Base-by-base conservation (phyloP, 2,113 vertebrate genomes). In the Platichthys flesus region DNA sequence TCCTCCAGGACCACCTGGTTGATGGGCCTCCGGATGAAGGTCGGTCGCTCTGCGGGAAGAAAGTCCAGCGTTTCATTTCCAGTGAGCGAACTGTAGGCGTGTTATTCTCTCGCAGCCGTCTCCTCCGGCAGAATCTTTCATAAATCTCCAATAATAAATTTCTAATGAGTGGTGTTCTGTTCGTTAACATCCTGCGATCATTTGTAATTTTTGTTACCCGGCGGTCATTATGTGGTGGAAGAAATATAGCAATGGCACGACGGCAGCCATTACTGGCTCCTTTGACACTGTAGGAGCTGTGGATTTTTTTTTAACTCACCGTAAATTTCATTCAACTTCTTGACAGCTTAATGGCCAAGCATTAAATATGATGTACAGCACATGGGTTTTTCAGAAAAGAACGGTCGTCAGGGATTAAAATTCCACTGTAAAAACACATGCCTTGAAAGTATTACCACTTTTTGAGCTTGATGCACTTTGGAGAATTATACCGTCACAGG, bases 1-100 rank as follows among this genome's bases (percentile, higher is more conserved):
- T 99, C 97, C 78, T 99, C 98, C 90, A 99, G 92, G 67, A 99
- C 95, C 91, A 99, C 97, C 91, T 99, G 98, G 94, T 99, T 99
- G 88, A 99, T 98, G 26, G 98, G 98, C 83, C 97, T 93, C 79
- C 96, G 95, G 86, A 97, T 94, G 93, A 99, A 99, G 18, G 96
- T 96, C 55, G 98, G 98, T 69, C 98, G 95, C 89, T 99, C 98
- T 99, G 93, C 67, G 84, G 84, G 81, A 66, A 58, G 45, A 8
- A 78, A 69, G 62, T 10, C 26, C 15, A 71, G 14, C 2, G 35
- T 47, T 7, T 14, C 18, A 56, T 3, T 67, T 51, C 57, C 47
- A 51, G 49, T 47, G 57, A 23, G 40, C 9, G 13, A 1, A 64
- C 20, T 67, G 37, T 20, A 3, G 2, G 13, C 28, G 49, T 12